phyloP scores from a whole-genome alignment of 2,888 invertebrate genomes.

The Pristionchus maxplancki region DNA sequence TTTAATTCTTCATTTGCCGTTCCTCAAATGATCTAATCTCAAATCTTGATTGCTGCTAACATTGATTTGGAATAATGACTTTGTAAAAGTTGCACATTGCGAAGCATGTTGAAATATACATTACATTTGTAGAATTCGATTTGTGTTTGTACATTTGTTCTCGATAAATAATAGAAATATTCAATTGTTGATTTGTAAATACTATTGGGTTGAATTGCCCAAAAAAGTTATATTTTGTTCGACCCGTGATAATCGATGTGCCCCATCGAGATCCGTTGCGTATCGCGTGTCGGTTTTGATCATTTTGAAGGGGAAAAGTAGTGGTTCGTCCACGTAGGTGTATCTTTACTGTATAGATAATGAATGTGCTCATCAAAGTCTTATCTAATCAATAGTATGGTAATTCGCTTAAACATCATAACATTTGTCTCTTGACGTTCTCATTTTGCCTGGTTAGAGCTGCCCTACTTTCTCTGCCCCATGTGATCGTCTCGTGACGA shows the following conservation, averaged over 20 bases:
- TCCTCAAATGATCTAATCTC: no score
- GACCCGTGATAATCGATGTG: neutral
- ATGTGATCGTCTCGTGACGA: conserved; percentile 8
- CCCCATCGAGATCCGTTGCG: conserved; percentile 1
- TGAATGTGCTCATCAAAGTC: neutral
- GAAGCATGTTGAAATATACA: no score
- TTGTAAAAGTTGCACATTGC: neutral
- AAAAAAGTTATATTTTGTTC: neutral
- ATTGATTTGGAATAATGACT: neutral
- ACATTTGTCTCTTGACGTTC: neutral
- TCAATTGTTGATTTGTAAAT: no score
- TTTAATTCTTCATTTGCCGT: no score
- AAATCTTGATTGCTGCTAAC: no score
- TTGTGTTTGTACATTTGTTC: no score
- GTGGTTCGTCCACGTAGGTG: conserved; percentile 36
- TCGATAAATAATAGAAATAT: no score
- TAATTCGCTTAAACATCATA: neutral
- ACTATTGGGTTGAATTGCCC: neutral
- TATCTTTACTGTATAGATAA: conserved; percentile 22
- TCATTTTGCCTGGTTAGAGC: neutral
- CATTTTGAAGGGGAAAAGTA: conserved; percentile 22
- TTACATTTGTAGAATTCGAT: no score
- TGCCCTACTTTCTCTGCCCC: neutral
- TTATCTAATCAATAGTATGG: neutral
- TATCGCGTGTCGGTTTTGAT: neutral